A percentile compares a stretch with the other conserved stretches of the same genome.
phyloP scores from a whole-genome alignment of 1,140 invertebrate genomes.

The Caenorhabditis latens region DNA sequence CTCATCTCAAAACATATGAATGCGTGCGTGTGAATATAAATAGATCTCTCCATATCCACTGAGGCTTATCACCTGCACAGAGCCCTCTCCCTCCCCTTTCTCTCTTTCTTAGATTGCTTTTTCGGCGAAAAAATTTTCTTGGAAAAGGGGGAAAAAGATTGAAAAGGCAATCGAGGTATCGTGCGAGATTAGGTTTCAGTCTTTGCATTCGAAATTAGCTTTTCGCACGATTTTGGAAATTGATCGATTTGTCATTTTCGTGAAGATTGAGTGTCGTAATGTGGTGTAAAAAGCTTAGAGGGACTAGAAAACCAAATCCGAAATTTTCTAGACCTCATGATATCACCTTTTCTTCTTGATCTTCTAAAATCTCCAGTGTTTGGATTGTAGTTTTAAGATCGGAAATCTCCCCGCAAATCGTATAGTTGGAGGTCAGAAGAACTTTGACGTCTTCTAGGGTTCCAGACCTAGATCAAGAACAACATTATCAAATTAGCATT shows the following conservation, averaged over 20 bases:
- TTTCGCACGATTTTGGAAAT: not conserved
- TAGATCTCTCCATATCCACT: not conserved
- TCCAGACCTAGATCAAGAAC: too few species aligned
- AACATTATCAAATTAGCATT: too few species aligned
- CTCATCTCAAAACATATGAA: not conserved
- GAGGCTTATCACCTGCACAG: not conserved
- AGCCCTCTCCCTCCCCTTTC: not conserved
- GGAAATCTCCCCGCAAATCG: too few species aligned
- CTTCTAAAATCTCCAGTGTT: too few species aligned
- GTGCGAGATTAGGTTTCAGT: slow-evolving; percentile 18
- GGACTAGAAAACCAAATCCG: too few species aligned
- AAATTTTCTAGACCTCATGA: too few species aligned
- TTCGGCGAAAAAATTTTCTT: not conserved
- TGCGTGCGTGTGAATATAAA: slow-evolving; percentile 51
- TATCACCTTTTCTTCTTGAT: too few species aligned
- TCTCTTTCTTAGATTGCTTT: slow-evolving; percentile 17
- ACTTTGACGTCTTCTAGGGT: too few species aligned
- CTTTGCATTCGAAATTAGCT: slow-evolving; percentile 21
- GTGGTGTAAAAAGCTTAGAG: too few species aligned
- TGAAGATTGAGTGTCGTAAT: not conserved
- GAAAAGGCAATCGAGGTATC: not conserved
- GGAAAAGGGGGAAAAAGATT: not conserved
- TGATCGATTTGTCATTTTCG: slow-evolving; percentile 9
- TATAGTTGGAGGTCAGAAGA: too few species aligned
- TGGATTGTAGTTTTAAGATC: too few species aligned